A percentile compares a stretch with the other conserved stretches of the same genome.
Conservation (phyloP, 1,140 invertebrate genomes). For the Samia ricini region DNA sequence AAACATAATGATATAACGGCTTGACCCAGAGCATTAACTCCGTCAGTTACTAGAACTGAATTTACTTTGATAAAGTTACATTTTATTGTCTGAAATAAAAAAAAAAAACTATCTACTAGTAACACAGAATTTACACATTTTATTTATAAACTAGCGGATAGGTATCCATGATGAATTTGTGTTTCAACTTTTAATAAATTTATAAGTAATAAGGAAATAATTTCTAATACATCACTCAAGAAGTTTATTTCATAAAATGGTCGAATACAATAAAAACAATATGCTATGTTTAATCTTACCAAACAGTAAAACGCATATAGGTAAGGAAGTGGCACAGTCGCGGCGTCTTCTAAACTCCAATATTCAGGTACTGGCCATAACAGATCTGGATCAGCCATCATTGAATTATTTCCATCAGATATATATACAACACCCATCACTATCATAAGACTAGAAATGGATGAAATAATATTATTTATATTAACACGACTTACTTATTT, state of each 20-base stretch:
- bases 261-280: too few species aligned
- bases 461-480: too few species aligned
- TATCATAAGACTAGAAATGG: conserved; percentile 17
- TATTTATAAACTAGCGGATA: too few species aligned
- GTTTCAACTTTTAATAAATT: too few species aligned
- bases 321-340: conserved; percentile 82
- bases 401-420: conserved; percentile 15
- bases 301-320: conserved; percentile 75
- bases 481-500: too few species aligned
- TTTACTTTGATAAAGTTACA: conserved; percentile 58
- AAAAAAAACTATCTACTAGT: too few species aligned
- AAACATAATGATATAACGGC: conserved; percentile 85
- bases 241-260: too few species aligned
- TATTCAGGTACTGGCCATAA: conserved; percentile 87
- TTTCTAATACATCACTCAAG: too few species aligned
- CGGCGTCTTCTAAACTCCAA: conserved; percentile 89
- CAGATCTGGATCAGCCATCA: conserved; percentile 45
- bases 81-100: conserved; percentile 23
- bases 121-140: too few species aligned
- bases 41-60: conserved; percentile 83
- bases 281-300: conserved; percentile 23
- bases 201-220: too few species aligned
- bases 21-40: conserved; percentile 85
- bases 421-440: conserved; percentile 33
- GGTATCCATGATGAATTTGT: too few species aligned